Evolutionary conservation across 2,888 invertebrate species (phyloP).

Genomic region (Drosophila cracens): DNA sequence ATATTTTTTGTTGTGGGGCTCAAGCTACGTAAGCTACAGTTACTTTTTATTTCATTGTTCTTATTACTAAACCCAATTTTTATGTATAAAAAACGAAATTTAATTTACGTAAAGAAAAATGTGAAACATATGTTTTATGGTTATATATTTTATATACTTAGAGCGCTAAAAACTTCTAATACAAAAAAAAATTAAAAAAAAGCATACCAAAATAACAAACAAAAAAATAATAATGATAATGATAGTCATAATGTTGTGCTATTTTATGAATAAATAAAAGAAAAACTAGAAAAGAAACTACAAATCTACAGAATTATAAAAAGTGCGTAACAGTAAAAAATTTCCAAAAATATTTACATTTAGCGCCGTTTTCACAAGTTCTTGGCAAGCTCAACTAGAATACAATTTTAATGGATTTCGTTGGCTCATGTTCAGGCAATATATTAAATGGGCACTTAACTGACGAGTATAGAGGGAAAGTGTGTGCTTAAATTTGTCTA

Average conservation of each 20-base stretch:
- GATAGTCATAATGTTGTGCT: conserved; percentile 62
- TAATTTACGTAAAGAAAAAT: conserved; percentile 68
- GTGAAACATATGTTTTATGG: conserved; percentile 69
- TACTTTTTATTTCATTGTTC: conserved; percentile 47
- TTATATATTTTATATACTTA: conserved; percentile 60
- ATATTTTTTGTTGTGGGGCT: conserved; percentile 69
- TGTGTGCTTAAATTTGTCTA: background rate
- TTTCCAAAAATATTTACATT: background rate
- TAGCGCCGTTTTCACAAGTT: background rate
- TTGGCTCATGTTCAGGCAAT: background rate
- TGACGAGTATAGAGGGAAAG: background rate
- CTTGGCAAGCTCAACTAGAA: background rate
- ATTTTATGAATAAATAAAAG: conserved; percentile 63
- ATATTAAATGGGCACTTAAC: background rate
- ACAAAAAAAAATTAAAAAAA: conserved; percentile 53
- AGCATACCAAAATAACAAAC: conserved; percentile 66
- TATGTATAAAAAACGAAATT: conserved; percentile 66
- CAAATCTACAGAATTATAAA: conserved; percentile 25
- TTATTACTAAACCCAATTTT: conserved; percentile 68
- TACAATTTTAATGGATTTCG: background rate
- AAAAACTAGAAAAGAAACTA: conserved; percentile 39
- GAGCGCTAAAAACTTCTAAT: conserved; percentile 51
- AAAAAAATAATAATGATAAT: conserved; percentile 52
- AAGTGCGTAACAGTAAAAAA: background rate
- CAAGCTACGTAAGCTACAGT: conserved; percentile 73